Percentiles rank a stretch among this genome's conserved stretches.
Evolutionary conservation across 2,113 vertebrate genomes (phyloP).

Genomic region (Rhipidura dahli): DNA sequence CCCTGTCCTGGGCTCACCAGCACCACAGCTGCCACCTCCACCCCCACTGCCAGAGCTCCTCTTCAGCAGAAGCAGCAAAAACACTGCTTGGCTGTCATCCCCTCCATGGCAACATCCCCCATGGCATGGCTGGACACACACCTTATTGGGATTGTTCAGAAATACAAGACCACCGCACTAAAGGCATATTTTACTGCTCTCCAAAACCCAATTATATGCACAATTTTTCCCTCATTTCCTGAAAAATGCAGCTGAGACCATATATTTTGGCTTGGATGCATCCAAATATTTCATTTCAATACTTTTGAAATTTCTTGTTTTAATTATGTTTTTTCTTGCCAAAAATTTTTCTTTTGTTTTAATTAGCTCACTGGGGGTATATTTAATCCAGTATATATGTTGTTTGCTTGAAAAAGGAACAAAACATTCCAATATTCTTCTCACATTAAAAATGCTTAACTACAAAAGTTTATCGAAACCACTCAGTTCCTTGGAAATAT

Average conservation of each 20-base stretch:
- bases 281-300: background rate
- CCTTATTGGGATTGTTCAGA: background rate
- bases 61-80: background rate
- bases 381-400: background rate
- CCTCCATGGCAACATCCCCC: background rate
- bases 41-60: background rate
- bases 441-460: background rate
- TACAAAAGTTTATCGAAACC: background rate
- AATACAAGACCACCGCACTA: background rate
- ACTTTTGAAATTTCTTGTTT: background rate
- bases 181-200: background rate
- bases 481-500: background rate
- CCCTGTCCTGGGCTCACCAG: background rate
- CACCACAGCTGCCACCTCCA: background rate
- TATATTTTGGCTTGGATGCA: background rate
- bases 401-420: slow-evolving; percentile 4
- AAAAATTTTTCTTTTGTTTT: background rate
- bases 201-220: background rate
- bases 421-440: slow-evolving; percentile 1
- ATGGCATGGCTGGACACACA: background rate
- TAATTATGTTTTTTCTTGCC: background rate
- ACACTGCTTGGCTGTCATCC: accelerated
- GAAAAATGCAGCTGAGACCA: background rate
- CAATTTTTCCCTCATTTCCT: background rate
- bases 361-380: background rate